Percentiles rank a stretch among this genome's conserved stretches.
phyloP scores from a whole-genome alignment of 1,140 invertebrate species.

The Leptinotarsa texana region DNA sequence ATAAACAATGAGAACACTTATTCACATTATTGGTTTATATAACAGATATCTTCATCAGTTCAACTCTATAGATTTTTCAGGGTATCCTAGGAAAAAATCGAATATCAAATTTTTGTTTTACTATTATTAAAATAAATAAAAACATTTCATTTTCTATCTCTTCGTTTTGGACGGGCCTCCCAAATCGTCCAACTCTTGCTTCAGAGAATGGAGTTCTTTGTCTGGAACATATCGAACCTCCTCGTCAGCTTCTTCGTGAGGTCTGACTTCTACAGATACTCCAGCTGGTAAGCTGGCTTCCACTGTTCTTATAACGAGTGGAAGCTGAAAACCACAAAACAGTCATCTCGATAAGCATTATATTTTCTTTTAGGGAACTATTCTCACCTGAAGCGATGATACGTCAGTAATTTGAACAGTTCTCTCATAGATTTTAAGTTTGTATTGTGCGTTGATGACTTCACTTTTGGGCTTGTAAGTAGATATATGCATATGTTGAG shows the following conservation, averaged over 20 bases:
- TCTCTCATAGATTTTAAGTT: conserved; percentile 76
- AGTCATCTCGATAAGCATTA: neutral
- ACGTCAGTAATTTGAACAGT: conserved; percentile 67
- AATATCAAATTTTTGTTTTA: too few species aligned
- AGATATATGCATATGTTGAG: conserved; percentile 68
- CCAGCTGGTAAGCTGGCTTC: conserved; percentile 75
- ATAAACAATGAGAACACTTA: too few species aligned
- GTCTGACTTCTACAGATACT: conserved; percentile 68
- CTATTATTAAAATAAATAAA: too few species aligned
- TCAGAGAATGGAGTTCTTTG: conserved; percentile 73
- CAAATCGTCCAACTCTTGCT: conserved; percentile 67
- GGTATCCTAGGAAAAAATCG: too few species aligned
- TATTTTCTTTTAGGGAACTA: neutral
- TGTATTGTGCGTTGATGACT: conserved; percentile 70
- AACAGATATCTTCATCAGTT: too few species aligned
- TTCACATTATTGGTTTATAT: too few species aligned
- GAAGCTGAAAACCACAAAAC: conserved; percentile 51
- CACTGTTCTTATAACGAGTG: conserved; percentile 71
- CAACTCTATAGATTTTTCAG: too few species aligned
- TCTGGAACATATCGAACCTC: conserved; percentile 77
- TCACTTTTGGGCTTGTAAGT: conserved; percentile 70
- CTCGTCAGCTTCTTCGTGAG: conserved; percentile 64
- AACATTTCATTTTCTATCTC: conserved; percentile 30
- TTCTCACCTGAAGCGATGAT: conserved; percentile 42
- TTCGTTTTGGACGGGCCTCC: conserved; percentile 62